Evolutionary conservation across 2,113 vertebrate genomes (phyloP).

Genomic region (Gobiocypris rarus): DNA sequence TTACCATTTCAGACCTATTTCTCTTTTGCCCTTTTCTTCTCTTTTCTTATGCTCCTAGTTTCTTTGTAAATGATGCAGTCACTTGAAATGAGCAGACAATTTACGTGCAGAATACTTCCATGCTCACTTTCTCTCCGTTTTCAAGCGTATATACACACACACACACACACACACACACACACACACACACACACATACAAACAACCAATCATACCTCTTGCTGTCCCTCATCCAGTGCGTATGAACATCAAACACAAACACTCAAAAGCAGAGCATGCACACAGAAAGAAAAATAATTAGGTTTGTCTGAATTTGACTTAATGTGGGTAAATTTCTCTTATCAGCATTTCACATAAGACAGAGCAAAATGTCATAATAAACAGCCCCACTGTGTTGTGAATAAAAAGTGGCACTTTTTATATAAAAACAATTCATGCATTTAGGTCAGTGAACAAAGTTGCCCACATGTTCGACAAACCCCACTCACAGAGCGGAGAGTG

Average conservation of each 20-base stretch:
- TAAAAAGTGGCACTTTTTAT: conserved; percentile 30
- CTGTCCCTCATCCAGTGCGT: conserved; percentile 25
- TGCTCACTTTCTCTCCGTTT: conserved; percentile 54
- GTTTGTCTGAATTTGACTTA: conserved; percentile 21
- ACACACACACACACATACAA: not conserved
- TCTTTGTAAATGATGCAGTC: conserved; percentile 66
- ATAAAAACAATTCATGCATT: conserved; percentile 35
- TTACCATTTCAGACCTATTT: conserved; percentile 22
- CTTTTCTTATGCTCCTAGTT: conserved; percentile 37
- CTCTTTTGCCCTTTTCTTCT: conserved; percentile 24
- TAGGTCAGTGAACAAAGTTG: conserved; percentile 55
- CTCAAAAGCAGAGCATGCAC: conserved; percentile 13
- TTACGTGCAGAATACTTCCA: conserved; percentile 62
- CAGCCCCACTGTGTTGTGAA: not conserved
- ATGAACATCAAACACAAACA: conserved; percentile 52
- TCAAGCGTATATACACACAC: no score
- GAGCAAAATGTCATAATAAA: conserved; percentile 26
- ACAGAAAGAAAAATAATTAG: conserved; percentile 32
- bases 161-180: conserved; percentile 40
- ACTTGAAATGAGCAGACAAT: conserved; percentile 72
- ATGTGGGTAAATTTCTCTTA: conserved; percentile 38
- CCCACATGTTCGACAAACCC: conserved; percentile 44
- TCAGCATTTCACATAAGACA: conserved; percentile 12
- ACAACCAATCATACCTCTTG: conserved; percentile 36
- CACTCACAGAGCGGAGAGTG: conserved; percentile 39